Percentiles rank a stretch among this genome's conserved stretches.
These are phyloP conservation scores for Liasis olivaceus DNA, from an alignment of 2,797 vertebrate genomes.

Conservation along the genomic window DNA sequence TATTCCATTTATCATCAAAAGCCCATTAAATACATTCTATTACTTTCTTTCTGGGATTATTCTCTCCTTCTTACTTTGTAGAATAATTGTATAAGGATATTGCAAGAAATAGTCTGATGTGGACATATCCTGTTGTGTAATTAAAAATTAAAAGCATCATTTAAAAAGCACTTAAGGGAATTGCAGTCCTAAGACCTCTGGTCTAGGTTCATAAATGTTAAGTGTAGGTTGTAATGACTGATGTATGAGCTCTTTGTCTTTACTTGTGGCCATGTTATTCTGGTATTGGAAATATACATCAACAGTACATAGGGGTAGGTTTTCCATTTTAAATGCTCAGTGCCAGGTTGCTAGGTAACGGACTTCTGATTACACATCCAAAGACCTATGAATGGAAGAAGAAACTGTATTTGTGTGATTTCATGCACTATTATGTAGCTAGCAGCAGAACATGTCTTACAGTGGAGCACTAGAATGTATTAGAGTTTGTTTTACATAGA, in stretches of 20 bases:
- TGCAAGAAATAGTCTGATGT: neutral
- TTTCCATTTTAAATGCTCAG: constrained; percentile 8
- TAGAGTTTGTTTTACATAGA: neutral
- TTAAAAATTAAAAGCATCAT: neutral
- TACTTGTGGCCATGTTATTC: neutral
- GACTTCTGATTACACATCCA: neutral
- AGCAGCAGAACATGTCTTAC: neutral
- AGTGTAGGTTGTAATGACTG: neutral
- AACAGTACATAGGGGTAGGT: neutral
- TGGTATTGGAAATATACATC: neutral
- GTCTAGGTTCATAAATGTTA: neutral
- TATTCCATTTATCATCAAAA: neutral
- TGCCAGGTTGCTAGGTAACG: neutral
- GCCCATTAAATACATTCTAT: neutral
- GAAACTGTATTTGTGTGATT: neutral
- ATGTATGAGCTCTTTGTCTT: neutral
- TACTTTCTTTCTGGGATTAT: neutral
- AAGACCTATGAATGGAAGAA: neutral
- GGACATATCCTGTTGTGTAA: neutral
- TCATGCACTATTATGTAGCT: neutral
- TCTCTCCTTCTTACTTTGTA: neutral
- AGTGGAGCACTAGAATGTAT: neutral
- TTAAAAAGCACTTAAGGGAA: neutral
- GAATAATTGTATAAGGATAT: neutral
- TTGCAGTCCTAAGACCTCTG: neutral